Evolutionary conservation across 2,888 invertebrate species (phyloP).

Genomic region (Morpho deidamia): DNA sequence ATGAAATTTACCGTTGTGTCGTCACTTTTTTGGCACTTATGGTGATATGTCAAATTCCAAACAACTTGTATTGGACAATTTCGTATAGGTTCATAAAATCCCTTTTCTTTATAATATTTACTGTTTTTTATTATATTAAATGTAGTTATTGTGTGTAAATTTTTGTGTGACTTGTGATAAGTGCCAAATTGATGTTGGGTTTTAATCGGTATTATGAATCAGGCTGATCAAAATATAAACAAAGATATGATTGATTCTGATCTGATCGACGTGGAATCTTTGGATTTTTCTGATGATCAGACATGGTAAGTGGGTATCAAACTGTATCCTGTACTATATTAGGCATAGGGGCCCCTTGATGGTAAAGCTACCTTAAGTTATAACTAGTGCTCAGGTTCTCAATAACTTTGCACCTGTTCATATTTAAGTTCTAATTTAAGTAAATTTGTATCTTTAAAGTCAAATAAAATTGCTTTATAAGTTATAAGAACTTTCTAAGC

Average conservation of each 20-base stretch:
- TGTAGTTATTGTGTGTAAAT: slow-evolving; percentile 59
- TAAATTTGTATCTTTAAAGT: background rate
- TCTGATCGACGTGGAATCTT: slow-evolving; percentile 76
- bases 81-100: slow-evolving; percentile 57
- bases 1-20: slow-evolving; percentile 59
- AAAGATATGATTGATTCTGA: slow-evolving; percentile 76
- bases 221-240: slow-evolving; percentile 75
- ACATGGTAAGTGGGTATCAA: slow-evolving; percentile 71
- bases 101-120: slow-evolving; percentile 58
- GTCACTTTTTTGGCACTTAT: slow-evolving; percentile 51
- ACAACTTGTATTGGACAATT: slow-evolving; percentile 62
- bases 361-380: background rate
- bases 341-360: background rate
- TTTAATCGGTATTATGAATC: slow-evolving; percentile 64
- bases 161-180: slow-evolving; percentile 58
- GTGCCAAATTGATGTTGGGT: slow-evolving; percentile 75
- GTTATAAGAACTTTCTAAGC: too few species aligned
- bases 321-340: background rate
- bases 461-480: too few species aligned
- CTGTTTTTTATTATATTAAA: slow-evolving; percentile 53
- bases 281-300: slow-evolving; percentile 78
- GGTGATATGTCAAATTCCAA: slow-evolving; percentile 69
- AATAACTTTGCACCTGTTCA: slow-evolving; percentile 2
- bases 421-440: background rate
- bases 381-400: background rate